Percentiles rank a stretch among this genome's conserved stretches.
Evolutionary conservation across 1,140 invertebrate species (phyloP).

Genomic region (Stegodyphus dumicola): DNA sequence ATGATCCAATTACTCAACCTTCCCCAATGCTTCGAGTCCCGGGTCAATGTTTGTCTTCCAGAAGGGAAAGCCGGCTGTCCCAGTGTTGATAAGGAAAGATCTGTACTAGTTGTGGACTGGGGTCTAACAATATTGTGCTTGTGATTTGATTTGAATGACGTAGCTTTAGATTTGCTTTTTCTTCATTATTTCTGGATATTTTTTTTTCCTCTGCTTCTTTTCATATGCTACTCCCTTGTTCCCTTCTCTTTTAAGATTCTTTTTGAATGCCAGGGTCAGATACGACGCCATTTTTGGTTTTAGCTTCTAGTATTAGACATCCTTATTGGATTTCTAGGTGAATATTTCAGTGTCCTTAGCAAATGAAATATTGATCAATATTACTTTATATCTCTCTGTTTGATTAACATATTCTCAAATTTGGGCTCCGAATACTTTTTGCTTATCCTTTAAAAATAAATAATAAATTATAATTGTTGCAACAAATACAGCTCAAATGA

Average conservation of each 20-base stretch:
- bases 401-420: too few relatives aligned
- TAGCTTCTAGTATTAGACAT: too few relatives aligned
- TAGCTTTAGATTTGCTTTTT: slow-evolving; percentile 40
- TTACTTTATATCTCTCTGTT: too few relatives aligned
- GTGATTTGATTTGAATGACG: slow-evolving; percentile 51
- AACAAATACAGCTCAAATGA: too few relatives aligned
- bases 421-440: too few relatives aligned
- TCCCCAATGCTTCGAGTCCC: slow-evolving; percentile 35
- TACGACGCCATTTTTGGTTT: slow-evolving; percentile 10
- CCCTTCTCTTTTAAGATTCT: slow-evolving; percentile 19
- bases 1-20: slow-evolving; percentile 54
- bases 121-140: slow-evolving; percentile 42
- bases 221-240: background rate
- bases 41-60: slow-evolving; percentile 52
- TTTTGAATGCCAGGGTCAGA: background rate
- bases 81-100: slow-evolving; percentile 44
- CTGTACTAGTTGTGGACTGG: slow-evolving; percentile 23
- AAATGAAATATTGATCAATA: too few relatives aligned
- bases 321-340: too few relatives aligned
- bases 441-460: too few relatives aligned
- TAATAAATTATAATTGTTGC: too few relatives aligned
- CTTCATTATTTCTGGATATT: slow-evolving; percentile 37
- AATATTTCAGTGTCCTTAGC: too few relatives aligned
- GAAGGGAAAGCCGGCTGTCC: slow-evolving; percentile 29
- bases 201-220: background rate